Evolutionary conservation across 2,113 vertebrate genomes (phyloP), one percentile per base, ranked within the genome.

Genomic region (Blennius ocellaris): DNA sequence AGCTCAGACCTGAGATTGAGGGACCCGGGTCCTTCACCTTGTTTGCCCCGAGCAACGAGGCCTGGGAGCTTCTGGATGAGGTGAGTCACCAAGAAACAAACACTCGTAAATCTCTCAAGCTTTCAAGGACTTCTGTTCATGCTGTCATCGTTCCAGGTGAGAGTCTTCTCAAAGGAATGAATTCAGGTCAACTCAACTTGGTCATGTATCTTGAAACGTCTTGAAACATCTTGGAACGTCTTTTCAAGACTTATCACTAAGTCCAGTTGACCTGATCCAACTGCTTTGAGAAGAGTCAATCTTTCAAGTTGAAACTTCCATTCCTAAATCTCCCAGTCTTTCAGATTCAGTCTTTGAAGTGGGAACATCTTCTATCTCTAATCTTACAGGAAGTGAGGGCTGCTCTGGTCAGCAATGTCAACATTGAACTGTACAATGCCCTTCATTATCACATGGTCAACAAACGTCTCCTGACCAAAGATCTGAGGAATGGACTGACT

Each of bases 371-470:
- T 57, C 7, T 73, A 79, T 45, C 73, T 37, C 11, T 64, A 21
- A 37, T 17, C 49, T 44, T 52, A 84, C 77, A 99, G 97, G 81
- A 90, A 58, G 81, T 95, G 17, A 95, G 90, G 36, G 84, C 69
- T 49, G 96, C 95, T 43, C 89, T 99, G 89, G 89, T 97, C 69
- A 96, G 95, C 91, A 99, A 99, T 12, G 96, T 99, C 47, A 99
- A 99, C 90, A 95, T 98, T 39, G 98, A 99, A 72, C 83, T 99
- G 17, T 92, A 97, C 79, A 99, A 99, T 39, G 95, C 96, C 76
- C 94, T 99, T 49, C 97, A 96, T 66, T 97, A 96, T 77, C 98
- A 99, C 81, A 99, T 99, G 97, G 86, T 93, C 71, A 95, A 97
- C 87, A 96, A 94, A 59, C 96, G 98, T 15, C 88, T 96, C 86